Evolutionary conservation across 2,888 invertebrate species (phyloP).

Genomic region (Acanthosoma haemorrhoidale): DNA sequence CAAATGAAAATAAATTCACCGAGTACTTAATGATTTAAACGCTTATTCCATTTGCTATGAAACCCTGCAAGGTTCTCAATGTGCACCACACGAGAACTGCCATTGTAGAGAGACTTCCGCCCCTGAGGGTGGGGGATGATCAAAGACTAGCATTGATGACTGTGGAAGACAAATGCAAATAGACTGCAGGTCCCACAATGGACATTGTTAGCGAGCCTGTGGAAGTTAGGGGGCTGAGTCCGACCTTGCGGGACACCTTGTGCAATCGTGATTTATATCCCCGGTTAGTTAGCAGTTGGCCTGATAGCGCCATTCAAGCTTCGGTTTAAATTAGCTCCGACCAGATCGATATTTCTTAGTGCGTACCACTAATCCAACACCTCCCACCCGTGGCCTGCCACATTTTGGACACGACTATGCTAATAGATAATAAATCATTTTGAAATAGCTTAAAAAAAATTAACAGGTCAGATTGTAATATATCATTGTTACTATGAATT

Average conservation of each 20-base stretch:
- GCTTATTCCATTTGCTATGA: no score
- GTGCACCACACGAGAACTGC: no score
- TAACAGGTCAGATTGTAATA: no score
- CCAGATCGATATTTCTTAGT: not conserved
- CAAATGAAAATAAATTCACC: no score
- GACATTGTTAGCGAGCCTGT: not conserved
- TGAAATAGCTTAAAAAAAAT: no score
- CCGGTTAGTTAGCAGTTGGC: not conserved
- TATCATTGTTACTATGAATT: no score
- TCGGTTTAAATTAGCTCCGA: not conserved
- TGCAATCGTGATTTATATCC: not conserved
- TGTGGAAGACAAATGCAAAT: not conserved
- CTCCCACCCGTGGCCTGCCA: not conserved
- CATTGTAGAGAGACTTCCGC: no score
- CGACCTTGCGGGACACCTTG: conserved; percentile 1
- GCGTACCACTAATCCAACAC: not conserved
- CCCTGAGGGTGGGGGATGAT: no score
- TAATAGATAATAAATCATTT: no score
- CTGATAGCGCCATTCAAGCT: conserved; percentile 5
- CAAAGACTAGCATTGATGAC: no score
- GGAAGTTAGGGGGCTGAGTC: not conserved
- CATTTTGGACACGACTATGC: not conserved
- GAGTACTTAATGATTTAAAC: no score
- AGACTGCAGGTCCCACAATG: not conserved
- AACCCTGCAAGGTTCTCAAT: no score